Conservation (phyloP, 2,797 vertebrate species). For the Cirrhinus molitorella region DNA sequence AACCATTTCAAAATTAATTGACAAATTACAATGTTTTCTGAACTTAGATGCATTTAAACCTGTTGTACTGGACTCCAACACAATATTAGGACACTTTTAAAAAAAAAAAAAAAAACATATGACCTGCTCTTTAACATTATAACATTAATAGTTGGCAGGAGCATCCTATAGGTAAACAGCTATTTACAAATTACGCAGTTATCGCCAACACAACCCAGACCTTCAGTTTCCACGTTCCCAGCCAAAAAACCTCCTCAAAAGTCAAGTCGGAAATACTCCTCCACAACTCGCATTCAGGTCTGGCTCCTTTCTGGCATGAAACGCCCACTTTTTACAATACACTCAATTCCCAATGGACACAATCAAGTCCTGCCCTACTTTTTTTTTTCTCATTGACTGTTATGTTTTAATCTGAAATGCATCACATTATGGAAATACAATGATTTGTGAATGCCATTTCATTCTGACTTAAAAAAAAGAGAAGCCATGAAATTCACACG, state of each 20-base stretch:
- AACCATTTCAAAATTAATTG: too few species aligned
- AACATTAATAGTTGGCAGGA: background rate
- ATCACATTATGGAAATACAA: background rate
- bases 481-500: slow-evolving; percentile 45
- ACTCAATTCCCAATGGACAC: slow-evolving; percentile 11
- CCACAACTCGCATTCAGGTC: slow-evolving; percentile 37
- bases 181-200: background rate
- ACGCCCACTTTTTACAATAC: slow-evolving; percentile 32
- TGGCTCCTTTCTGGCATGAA: slow-evolving; percentile 28
- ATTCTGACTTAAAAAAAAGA: background rate
- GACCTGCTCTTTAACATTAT: too few species aligned
- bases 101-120: too few species aligned
- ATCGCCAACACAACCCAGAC: background rate
- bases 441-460: background rate
- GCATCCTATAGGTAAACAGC: background rate
- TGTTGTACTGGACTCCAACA: too few species aligned
- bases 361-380: slow-evolving; percentile 4
- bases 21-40: too few species aligned
- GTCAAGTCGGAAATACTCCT: slow-evolving; percentile 17
- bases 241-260: slow-evolving; percentile 15
- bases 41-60: too few species aligned
- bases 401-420: background rate
- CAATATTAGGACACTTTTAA: too few species aligned
- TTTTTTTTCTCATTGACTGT: slow-evolving; percentile 5
- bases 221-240: background rate